Evolutionary conservation across 2,797 vertebrate genomes (phyloP).

Genomic region (Myoxocephalus aenaeus): DNA sequence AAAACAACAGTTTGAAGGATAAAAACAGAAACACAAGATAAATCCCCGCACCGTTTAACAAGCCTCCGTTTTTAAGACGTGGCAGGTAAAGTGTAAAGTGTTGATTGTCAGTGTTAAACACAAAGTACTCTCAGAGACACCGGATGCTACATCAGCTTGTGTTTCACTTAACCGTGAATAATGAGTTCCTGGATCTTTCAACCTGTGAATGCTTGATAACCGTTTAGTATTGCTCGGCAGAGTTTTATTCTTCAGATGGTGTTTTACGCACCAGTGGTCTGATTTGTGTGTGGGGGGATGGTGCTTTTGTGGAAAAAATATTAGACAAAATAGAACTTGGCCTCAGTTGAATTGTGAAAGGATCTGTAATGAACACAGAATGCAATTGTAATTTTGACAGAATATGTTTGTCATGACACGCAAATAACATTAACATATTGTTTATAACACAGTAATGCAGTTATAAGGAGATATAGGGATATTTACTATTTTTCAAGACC

Average conservation of each 20-base stretch:
- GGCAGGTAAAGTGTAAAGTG: constrained; percentile 11
- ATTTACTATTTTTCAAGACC: not conserved
- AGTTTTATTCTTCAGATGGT: not conserved
- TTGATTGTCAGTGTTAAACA: constrained; percentile 30
- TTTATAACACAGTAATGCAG: not conserved
- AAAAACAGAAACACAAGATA: constrained; percentile 21
- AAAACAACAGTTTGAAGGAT: constrained; percentile 3
- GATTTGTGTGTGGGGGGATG: too few species aligned
- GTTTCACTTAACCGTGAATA: constrained; percentile 1
- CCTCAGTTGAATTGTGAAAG: not conserved
- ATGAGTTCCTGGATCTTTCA: constrained; percentile 3
- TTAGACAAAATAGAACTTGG: not conserved
- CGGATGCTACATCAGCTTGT: not conserved
- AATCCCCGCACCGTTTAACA: not conserved
- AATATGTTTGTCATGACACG: not conserved
- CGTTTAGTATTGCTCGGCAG: not conserved
- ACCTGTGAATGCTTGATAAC: not conserved
- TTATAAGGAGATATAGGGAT: not conserved
- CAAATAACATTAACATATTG: too few species aligned
- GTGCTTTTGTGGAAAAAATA: not conserved
- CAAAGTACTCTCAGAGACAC: constrained; percentile 7
- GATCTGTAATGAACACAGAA: not conserved
- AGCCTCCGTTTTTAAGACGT: not conserved
- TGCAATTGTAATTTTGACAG: not conserved
- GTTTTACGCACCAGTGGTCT: not conserved